Evolutionary conservation across 1,140 invertebrate genomes (phyloP), one percentile per base, ranked within the genome.

Genomic region (Heliconius nattereri): DNA sequence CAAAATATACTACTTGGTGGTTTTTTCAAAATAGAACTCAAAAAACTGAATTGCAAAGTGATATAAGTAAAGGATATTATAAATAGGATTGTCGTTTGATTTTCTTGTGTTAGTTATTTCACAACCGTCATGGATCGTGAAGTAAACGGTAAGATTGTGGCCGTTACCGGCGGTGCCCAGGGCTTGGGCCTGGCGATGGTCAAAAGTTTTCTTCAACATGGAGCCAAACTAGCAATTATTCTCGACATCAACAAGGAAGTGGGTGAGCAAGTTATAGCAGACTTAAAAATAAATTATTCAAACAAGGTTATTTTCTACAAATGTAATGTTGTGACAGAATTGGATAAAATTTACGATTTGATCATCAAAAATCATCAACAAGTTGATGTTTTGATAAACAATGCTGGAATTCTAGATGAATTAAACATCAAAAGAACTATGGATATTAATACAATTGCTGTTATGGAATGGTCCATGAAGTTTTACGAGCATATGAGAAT

Each of bases 351-450:
- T 8, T 94, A 92, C 71, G 85, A 94, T 20, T 88, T 88, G 35
- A 87, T 95, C 5, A 86, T 93, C 7, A 85, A 89, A 8, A 82
- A 85, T 11, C 95, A 95, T 80, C 90, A 94, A 26, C 86, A 86
- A 26, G 87, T 96, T 52, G 96, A 97, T 80, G 95, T 97, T 75
- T 86, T 97, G 5, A 91, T 96, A 1, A 96, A 97, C 78, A 95
- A 96, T 75, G 96, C 96, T 49, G 95, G 95, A 37, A 95, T 96
- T 13, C 91, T 95, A 3, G 91, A 95, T 76, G 96, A 96, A 60
- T 85, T 85, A 23, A 87, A 94, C 37, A 94, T 95, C 75, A 90
- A 94, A 74, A 90, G 86, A 54, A 88, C 86, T 0, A 90, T 94
- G 26, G 78, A 87, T 8, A 80, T 91, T 8, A 94, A 94, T 60